Conservation (phyloP, 2,888 invertebrate species). For the Hesperia comma region DNA sequence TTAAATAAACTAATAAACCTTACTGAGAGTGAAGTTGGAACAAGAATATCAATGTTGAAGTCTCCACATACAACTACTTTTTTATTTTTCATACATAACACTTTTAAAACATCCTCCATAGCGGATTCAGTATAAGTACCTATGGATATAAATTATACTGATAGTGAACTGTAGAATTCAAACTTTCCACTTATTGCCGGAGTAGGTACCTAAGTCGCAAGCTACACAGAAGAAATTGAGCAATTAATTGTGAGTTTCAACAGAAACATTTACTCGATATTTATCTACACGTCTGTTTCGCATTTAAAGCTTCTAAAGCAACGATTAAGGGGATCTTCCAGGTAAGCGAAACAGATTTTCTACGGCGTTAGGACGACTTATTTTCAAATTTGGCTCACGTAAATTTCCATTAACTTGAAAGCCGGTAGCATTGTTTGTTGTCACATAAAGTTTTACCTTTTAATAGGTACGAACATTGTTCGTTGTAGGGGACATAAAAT, state of each 20-base stretch:
- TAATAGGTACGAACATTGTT: slow-evolving; percentile 14
- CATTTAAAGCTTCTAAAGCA: slow-evolving; percentile 2
- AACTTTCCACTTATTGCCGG: too few relatives aligned
- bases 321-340: slow-evolving; percentile 3
- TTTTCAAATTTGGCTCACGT: slow-evolving; percentile 9
- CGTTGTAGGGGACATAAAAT: slow-evolving; percentile 4
- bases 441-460: slow-evolving; percentile 20
- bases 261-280: slow-evolving; percentile 2
- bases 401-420: slow-evolving; percentile 18
- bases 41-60: too few relatives aligned
- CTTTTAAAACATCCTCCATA: too few relatives aligned
- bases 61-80: too few relatives aligned
- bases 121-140: too few relatives aligned
- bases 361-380: slow-evolving; percentile 1
- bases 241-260: neutral
- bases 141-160: too few relatives aligned
- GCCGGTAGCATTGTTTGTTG: slow-evolving; percentile 25
- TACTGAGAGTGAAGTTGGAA: too few relatives aligned
- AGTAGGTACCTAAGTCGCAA: neutral
- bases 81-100: too few relatives aligned
- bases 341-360: neutral
- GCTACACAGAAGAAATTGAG: neutral
- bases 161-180: too few relatives aligned
- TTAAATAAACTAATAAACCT: too few relatives aligned
- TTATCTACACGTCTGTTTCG: neutral